Conservation (phyloP, 2,797 vertebrate genomes). For the Alectoris magna region DNA sequence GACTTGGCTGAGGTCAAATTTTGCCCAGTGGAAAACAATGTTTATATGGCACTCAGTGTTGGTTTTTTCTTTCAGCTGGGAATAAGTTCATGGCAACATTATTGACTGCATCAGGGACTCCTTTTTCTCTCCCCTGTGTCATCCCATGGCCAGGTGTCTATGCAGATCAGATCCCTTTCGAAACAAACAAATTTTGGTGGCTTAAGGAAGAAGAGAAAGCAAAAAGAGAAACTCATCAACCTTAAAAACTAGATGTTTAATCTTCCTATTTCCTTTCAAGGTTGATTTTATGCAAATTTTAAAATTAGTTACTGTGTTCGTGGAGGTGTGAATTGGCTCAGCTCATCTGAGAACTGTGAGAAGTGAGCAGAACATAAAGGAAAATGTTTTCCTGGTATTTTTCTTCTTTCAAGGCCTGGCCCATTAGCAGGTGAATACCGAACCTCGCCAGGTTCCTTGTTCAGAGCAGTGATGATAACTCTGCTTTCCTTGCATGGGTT, state of each 20-base stretch:
- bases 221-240: not conserved
- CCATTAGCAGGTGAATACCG: accelerated
- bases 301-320: not conserved
- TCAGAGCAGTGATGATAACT: not conserved
- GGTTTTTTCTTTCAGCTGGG: not conserved
- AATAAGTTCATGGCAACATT: not conserved
- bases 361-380: not conserved
- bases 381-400: not conserved
- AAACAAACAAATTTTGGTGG: not conserved
- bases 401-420: not conserved
- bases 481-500: accelerated
- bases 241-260: not conserved
- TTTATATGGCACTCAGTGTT: not conserved
- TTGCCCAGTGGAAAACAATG: not conserved
- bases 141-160: not conserved
- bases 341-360: not conserved
- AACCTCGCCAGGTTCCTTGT: not conserved
- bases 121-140: not conserved
- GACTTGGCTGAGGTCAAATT: not conserved
- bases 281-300: not conserved
- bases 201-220: not conserved
- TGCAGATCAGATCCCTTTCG: not conserved
- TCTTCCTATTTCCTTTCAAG: not conserved
- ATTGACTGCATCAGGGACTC: not conserved
- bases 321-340: not conserved